phyloP scores from a whole-genome alignment of 2,113 vertebrate species.

The Xenopus borealis region DNA sequence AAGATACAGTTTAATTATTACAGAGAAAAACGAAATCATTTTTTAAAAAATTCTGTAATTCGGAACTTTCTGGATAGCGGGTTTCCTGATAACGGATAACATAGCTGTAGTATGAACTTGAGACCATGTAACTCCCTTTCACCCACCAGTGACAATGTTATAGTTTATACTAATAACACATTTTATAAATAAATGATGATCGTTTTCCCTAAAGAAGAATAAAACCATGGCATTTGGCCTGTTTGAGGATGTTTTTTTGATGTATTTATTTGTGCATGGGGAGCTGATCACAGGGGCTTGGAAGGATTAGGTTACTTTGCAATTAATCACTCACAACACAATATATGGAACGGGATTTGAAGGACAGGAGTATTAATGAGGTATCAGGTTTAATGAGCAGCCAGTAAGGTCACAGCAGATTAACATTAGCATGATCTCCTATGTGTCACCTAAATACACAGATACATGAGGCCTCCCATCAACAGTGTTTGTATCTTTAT shows the following conservation, averaged over 20 bases:
- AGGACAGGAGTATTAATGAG: not conserved
- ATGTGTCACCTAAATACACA: not conserved
- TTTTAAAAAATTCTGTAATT: no score
- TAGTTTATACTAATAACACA: no score
- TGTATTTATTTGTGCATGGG: not conserved
- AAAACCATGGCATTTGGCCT: no score
- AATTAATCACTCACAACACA: not conserved
- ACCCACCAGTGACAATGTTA: no score
- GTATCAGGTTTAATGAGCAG: not conserved
- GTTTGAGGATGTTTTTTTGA: not conserved
- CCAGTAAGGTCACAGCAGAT: conserved; percentile 1
- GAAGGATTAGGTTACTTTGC: conserved; percentile 3
- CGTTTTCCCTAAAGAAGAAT: not conserved
- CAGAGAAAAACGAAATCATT: no score
- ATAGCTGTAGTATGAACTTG: no score
- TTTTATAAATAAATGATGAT: not conserved
- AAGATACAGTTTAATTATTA: no score
- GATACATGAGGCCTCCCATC: not conserved
- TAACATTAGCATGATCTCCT: not conserved
- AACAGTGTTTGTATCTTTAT: not conserved
- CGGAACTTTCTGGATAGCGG: no score
- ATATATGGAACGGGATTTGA: not conserved
- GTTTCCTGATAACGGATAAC: no score
- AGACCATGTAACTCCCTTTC: no score
- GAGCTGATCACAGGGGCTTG: not conserved